A percentile compares a stretch with the other conserved stretches of the same genome.
phyloP scores from a whole-genome alignment of 2,113 vertebrate species.

The Bujurquina vittata region DNA sequence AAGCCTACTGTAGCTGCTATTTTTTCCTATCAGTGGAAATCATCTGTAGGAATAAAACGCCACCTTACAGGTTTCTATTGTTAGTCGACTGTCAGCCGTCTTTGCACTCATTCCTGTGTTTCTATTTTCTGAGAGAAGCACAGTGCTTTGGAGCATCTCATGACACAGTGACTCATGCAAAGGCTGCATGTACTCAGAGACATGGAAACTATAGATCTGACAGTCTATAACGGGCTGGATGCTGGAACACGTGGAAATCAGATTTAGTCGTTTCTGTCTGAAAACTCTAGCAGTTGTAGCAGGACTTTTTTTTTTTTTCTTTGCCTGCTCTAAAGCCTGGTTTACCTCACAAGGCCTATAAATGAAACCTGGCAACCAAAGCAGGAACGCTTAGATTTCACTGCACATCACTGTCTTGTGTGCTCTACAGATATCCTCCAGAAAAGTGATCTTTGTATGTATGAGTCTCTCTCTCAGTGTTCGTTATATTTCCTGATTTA shows the following conservation, averaged over 20 bases:
- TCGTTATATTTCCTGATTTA: no score
- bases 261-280: neutral
- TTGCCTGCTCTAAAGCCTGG: neutral
- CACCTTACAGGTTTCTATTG: conserved; percentile 33
- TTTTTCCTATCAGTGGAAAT: neutral
- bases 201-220: conserved; percentile 18
- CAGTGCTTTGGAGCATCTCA: neutral
- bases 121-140: conserved; percentile 26
- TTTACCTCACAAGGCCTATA: neutral
- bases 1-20: neutral
- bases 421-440: neutral
- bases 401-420: neutral
- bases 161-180: conserved; percentile 44
- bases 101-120: conserved; percentile 14
- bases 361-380: neutral
- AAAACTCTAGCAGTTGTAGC: neutral
- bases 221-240: neutral
- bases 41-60: neutral
- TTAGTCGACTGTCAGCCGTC: conserved; percentile 36
- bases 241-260: neutral
- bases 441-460: neutral
- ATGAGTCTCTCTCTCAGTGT: no score
- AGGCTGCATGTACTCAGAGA: neutral
- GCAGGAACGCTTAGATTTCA: neutral
- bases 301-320: neutral